Evolutionary conservation across 1,140 invertebrate genomes (phyloP), one percentile per base, ranked within the genome.

Genomic region (Sycophila sp.): DNA sequence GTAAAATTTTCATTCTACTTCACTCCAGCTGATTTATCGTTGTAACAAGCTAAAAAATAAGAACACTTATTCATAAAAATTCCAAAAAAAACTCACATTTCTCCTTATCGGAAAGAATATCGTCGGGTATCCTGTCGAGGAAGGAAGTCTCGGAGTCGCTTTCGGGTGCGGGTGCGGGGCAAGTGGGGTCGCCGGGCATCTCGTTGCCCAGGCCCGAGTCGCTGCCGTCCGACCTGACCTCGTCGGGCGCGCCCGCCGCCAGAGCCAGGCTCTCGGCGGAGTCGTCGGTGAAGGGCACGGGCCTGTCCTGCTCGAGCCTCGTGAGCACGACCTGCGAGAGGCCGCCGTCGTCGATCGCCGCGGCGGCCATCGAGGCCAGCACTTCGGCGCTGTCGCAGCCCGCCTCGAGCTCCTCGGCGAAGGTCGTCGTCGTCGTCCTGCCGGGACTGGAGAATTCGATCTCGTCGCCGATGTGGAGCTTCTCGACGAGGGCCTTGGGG

Each of bases 161-260:
- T 73, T 86, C 84, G 4, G 80, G 83, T 40, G 85, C 84, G 53
- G 83, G 85, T 2, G 80, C 79, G 59, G 79, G 79, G 32, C 83
- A 81, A n/a, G n/a, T n/a, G 22, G 82, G 56, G 75, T 89, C 87
- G 15, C 89, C 89, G 30, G 86, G 86, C 34, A 88, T 86, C 79
- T 92, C 91, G 32, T 88, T 89, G 1, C 91, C 92, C 26, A 95
- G 78, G 0, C 94, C 94, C 1, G 93, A 94, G 81, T 94, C 94
- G 51, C 93, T 94, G 4, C 92, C 92, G 79, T 94, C 93, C 7
- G 91, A 93, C 64, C 92, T 83, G 5, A 90, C 84, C 62, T 89
- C 88, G 40, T 89, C 83, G 8, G 80, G 76, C 6, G 76, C 74
- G 24, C 81, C 81, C 0, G 82, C 77, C 0, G 80, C 80, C 8